Evolutionary conservation across 2,113 vertebrate genomes (phyloP).

Genomic region (Mugil cephalus): DNA sequence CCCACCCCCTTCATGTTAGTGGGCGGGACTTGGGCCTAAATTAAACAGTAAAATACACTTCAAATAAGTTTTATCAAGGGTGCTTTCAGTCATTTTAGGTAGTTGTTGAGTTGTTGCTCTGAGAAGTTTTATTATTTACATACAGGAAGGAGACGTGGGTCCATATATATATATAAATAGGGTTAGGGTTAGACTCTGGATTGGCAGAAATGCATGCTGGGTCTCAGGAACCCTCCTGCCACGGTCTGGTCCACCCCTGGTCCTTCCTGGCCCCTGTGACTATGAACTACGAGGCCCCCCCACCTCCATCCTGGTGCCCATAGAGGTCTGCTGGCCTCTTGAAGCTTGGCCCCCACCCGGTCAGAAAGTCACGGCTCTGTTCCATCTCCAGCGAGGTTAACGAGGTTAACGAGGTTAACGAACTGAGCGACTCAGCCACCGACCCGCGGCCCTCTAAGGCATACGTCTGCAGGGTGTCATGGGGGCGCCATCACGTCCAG

Average conservation of each 20-base stretch:
- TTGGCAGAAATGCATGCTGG: constrained; percentile 9
- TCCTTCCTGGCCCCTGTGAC: no score
- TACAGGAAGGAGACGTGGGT: no score
- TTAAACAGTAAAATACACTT: no score
- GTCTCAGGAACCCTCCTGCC: neutral
- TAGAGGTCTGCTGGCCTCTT: constrained; percentile 93
- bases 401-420: constrained; percentile 88
- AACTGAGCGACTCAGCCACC: constrained; percentile 89
- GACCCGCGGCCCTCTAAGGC: constrained; percentile 91
- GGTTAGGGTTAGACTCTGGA: no score
- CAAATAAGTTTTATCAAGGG: no score
- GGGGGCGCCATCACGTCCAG: constrained; percentile 88
- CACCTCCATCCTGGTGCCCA: neutral
- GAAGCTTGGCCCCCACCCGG: constrained; percentile 93
- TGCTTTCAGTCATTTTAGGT: no score
- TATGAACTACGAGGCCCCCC: neutral
- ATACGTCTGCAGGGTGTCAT: constrained; percentile 92
- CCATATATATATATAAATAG: no score
- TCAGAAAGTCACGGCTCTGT: constrained; percentile 92
- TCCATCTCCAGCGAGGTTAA: constrained; percentile 90
- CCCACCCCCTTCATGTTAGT: no score
- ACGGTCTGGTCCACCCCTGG: neutral
- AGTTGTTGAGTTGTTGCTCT: no score
- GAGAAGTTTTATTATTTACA: no score
- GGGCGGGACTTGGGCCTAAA: no score